A percentile compares a stretch with the other conserved stretches of the same genome.
Conservation (phyloP, 2,797 vertebrate genomes). For the Lateolabrax maculatus region DNA sequence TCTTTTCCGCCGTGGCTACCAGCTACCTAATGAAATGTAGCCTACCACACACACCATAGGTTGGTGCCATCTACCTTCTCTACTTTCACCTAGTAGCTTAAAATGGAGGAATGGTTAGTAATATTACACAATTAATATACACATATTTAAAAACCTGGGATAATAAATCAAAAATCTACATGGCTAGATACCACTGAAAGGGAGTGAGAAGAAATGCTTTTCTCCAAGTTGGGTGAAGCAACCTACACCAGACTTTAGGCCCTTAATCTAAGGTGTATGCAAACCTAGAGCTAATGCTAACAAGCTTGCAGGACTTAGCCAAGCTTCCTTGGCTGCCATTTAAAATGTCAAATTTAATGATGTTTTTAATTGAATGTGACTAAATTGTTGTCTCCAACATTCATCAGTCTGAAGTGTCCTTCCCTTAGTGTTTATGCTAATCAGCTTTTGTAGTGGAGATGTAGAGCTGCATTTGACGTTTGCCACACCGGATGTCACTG, state of each 20-base stretch:
- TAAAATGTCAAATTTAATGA: background rate
- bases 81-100: too few species aligned
- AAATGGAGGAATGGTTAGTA: too few species aligned
- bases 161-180: background rate
- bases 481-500: constrained; percentile 27
- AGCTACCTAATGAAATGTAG: too few species aligned
- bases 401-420: background rate
- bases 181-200: background rate
- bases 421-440: background rate
- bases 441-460: background rate
- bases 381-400: constrained; percentile 2
- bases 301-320: background rate
- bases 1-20: too few species aligned
- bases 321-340: background rate
- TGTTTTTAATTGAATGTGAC: background rate
- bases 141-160: background rate
- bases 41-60: too few species aligned
- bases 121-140: too few species aligned
- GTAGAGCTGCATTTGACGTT: constrained; percentile 17
- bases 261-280: background rate
- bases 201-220: background rate
- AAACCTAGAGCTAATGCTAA: background rate
- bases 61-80: too few species aligned
- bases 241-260: background rate
- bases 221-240: background rate